A percentile compares a stretch with the other conserved stretches of the same genome.
Conservation (phyloP, 2,888 invertebrate species). For the Acanthoscelides obtectus region DNA sequence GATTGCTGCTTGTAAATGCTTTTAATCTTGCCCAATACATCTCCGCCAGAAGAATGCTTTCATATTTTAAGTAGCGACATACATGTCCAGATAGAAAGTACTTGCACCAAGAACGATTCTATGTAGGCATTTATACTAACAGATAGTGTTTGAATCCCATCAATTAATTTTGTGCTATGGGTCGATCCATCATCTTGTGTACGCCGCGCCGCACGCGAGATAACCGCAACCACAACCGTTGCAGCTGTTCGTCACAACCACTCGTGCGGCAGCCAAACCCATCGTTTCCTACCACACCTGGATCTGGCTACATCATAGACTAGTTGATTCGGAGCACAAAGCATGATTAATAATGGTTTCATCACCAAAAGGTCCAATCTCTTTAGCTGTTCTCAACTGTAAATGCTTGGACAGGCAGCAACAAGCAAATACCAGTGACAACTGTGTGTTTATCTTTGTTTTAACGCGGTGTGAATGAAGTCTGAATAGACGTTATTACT, state of each 20-base stretch:
- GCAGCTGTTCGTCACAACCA: background rate
- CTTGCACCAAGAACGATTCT: background rate
- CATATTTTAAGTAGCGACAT: background rate
- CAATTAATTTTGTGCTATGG: background rate
- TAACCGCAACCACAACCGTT: background rate
- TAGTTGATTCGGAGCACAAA: too few species aligned
- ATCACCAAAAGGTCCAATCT: too few species aligned
- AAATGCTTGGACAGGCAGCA: too few species aligned
- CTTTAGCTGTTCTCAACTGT: too few species aligned
- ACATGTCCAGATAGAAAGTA: background rate
- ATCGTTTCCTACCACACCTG: background rate
- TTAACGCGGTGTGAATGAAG: too few species aligned
- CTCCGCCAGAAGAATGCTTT: too few species aligned
- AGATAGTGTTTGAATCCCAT: background rate
- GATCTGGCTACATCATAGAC: background rate
- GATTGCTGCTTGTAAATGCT: too few species aligned
- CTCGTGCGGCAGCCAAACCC: background rate
- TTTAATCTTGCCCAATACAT: too few species aligned
- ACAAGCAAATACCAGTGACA: too few species aligned
- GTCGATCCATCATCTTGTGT: background rate
- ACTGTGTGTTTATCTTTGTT: too few species aligned
- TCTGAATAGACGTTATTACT: too few species aligned
- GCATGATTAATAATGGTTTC: too few species aligned
- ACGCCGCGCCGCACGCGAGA: background rate
- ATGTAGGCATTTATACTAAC: background rate